These are phyloP conservation scores for Acrocephalus scirpaceus DNA, from an alignment of 2,797 vertebrate genomes.

Conservation along the genomic window DNA sequence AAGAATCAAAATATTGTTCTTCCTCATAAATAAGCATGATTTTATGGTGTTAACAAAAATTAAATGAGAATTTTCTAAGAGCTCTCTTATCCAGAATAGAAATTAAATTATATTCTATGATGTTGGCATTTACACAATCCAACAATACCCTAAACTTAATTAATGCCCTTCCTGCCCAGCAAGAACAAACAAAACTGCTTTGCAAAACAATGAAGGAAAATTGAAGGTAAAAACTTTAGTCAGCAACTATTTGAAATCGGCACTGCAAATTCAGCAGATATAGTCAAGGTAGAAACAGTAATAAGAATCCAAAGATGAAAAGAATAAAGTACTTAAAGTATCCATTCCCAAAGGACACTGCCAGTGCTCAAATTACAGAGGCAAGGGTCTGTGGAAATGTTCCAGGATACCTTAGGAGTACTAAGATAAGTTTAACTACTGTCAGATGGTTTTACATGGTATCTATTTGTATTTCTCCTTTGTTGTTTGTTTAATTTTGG, in stretches of 20 bases:
- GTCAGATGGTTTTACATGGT: neutral
- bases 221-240: slow-evolving; percentile 49
- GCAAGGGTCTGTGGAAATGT: neutral
- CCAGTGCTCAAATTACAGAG: neutral
- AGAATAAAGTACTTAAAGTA: slow-evolving; percentile 8
- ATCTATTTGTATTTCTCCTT: neutral
- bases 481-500: neutral
- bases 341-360: slow-evolving; percentile 7
- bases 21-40: neutral
- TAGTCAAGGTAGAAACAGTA: slow-evolving; percentile 10
- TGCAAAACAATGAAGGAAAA: slow-evolving; percentile 37
- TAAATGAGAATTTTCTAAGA: neutral
- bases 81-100: neutral
- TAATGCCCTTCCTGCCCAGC: neutral
- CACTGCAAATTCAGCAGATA: slow-evolving; percentile 52
- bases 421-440: neutral
- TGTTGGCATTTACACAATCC: neutral
- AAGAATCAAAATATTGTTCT: neutral
- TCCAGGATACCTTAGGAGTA: neutral
- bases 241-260: slow-evolving; percentile 45
- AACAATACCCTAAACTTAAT: neutral
- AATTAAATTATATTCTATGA: neutral
- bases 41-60: neutral
- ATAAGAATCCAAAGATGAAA: slow-evolving; percentile 47
- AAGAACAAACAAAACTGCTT: neutral